phyloP scores from a whole-genome alignment of 2,797 vertebrate genomes.

The Dendrocincla fuliginosa region DNA sequence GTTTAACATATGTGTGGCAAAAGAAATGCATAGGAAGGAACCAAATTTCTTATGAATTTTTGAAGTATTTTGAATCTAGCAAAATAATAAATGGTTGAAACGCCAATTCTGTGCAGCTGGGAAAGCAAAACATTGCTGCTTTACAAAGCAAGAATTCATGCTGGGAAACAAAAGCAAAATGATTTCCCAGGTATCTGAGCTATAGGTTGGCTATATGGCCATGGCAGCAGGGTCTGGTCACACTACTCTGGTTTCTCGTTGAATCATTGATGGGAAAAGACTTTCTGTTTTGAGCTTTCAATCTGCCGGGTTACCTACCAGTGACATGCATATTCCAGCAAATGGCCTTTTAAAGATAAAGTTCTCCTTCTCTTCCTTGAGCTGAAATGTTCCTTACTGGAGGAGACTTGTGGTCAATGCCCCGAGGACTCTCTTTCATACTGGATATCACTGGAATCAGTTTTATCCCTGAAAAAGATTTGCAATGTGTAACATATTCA shows the following conservation, averaged over 20 bases:
- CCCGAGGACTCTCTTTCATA: neutral
- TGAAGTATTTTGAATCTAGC: neutral
- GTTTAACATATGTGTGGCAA: neutral
- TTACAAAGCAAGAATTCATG: neutral
- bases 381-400: neutral
- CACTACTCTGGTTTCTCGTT: neutral
- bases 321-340: neutral
- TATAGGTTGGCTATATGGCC: neutral
- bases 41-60: neutral
- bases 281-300: neutral
- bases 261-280: neutral
- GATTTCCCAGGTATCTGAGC: neutral
- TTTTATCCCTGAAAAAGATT: neutral
- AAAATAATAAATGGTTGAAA: neutral
- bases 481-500: neutral
- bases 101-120: neutral
- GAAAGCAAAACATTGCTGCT: neutral
- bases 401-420: rapidly evolving
- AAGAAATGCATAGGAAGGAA: neutral
- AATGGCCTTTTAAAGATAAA: neutral
- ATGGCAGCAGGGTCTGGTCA: neutral
- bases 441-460: neutral
- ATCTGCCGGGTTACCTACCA: neutral
- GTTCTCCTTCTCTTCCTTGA: neutral
- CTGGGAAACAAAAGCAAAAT: neutral